phyloP scores from a whole-genome alignment of 2,113 vertebrate species.

The Vicugna pacos region DNA sequence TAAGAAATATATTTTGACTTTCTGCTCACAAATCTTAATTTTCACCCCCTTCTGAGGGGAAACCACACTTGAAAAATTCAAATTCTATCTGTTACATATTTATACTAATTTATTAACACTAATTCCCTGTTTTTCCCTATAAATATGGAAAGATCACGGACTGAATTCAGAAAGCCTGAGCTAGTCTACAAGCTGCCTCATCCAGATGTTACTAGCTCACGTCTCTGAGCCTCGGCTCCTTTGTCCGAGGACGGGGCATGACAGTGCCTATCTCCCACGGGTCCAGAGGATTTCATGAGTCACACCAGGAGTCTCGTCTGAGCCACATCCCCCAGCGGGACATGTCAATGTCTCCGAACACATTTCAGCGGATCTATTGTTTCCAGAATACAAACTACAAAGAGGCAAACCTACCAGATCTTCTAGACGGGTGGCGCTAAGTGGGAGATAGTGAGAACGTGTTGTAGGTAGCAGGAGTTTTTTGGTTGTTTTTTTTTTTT shows the following conservation, averaged over 20 bases:
- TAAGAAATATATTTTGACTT: constrained; percentile 34
- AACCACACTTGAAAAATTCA: constrained; percentile 8
- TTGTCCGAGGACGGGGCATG: not conserved
- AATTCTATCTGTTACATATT: constrained; percentile 29
- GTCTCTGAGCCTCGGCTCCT: not conserved
- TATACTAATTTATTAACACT: constrained; percentile 40
- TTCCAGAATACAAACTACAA: constrained; percentile 49
- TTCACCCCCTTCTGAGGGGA: not conserved
- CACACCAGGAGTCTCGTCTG: not conserved
- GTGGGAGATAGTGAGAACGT: not conserved
- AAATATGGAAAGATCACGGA: not conserved
- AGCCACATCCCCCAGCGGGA: not conserved
- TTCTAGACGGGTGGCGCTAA: constrained; percentile 25
- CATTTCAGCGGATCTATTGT: constrained; percentile 53
- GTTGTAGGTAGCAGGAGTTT: not conserved
- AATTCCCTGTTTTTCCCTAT: not conserved
- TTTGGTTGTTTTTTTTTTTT: not conserved
- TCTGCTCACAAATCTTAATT: constrained; percentile 1
- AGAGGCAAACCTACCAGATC: constrained; percentile 29
- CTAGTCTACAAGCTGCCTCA: not conserved
- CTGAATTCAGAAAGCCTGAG: constrained; percentile 42
- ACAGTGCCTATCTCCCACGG: not conserved
- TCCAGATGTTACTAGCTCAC: not conserved
- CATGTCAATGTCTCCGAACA: constrained; percentile 2
- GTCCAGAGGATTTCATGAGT: constrained; percentile 50